Conservation (phyloP, 1,140 invertebrate genomes). For the Pseudomyrmex sp. region DNA sequence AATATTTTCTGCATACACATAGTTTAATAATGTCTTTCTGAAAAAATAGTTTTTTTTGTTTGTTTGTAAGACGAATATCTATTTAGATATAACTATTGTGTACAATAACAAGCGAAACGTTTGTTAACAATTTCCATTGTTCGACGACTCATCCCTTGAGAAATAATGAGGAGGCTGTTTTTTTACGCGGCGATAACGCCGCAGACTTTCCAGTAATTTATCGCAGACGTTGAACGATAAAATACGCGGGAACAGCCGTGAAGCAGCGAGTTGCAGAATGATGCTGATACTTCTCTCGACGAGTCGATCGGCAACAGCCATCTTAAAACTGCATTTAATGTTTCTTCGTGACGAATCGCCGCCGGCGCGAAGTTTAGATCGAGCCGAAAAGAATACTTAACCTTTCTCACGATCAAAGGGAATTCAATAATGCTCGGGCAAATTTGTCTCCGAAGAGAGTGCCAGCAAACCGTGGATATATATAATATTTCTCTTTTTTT, state of each 20-base stretch:
- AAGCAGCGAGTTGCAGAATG: slow-evolving; percentile 56
- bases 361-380: slow-evolving; percentile 7
- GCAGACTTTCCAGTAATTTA: neutral
- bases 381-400: slow-evolving; percentile 12
- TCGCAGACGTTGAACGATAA: slow-evolving; percentile 34
- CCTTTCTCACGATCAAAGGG: slow-evolving; percentile 5
- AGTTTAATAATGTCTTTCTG: neutral
- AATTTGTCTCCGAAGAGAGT: slow-evolving; percentile 43
- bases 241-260: slow-evolving; percentile 45
- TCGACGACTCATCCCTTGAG: neutral
- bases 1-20: neutral
- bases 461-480: slow-evolving; percentile 50
- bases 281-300: slow-evolving; percentile 48
- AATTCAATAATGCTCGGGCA: neutral
- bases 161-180: neutral
- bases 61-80: neutral
- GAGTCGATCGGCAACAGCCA: neutral
- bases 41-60: slow-evolving; percentile 3
- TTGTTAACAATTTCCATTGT: neutral
- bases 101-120: neutral
- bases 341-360: slow-evolving; percentile 18
- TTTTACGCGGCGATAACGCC: neutral
- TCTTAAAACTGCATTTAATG: neutral
- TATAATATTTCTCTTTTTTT: slow-evolving; percentile 61
- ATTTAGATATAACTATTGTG: neutral